These are phyloP conservation scores for Pongo pygmaeus DNA, from an alignment of 2,113 vertebrate species.

Conservation along the genomic window DNA sequence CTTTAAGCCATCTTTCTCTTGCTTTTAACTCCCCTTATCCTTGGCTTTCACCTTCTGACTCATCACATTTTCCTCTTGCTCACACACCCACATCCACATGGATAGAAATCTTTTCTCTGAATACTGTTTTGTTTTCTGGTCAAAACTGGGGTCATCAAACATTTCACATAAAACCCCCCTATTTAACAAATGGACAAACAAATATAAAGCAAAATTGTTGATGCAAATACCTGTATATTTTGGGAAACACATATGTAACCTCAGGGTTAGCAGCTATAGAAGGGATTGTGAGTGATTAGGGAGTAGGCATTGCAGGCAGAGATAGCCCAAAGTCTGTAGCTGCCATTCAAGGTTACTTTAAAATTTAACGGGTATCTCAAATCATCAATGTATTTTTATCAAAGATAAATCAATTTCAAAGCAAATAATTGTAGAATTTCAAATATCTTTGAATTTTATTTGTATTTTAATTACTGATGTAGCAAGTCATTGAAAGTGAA, in stretches of 20 bases:
- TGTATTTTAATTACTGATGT: conserved; percentile 45
- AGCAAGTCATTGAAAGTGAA: not conserved
- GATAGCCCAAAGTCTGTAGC: not conserved
- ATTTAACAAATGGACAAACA: not conserved
- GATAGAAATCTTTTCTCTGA: not conserved
- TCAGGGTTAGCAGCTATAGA: not conserved
- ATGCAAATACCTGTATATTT: not conserved
- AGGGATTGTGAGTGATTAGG: not conserved
- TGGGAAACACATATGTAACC: not conserved
- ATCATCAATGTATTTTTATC: not conserved
- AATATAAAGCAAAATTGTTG: not conserved
- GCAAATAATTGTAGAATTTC: not conserved
- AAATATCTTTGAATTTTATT: not conserved
- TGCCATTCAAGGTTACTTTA: not conserved
- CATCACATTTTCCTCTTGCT: not conserved
- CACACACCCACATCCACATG: not conserved
- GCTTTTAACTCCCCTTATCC: not conserved
- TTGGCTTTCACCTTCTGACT: not conserved
- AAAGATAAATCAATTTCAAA: not conserved
- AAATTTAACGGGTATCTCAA: not conserved
- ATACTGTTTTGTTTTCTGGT: not conserved
- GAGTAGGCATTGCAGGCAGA: not conserved
- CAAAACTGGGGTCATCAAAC: not conserved
- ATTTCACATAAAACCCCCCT: not conserved
- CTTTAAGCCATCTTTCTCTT: not conserved